phyloP scores from a whole-genome alignment of 2,797 vertebrate genomes.

The Acanthurus lineatus region DNA sequence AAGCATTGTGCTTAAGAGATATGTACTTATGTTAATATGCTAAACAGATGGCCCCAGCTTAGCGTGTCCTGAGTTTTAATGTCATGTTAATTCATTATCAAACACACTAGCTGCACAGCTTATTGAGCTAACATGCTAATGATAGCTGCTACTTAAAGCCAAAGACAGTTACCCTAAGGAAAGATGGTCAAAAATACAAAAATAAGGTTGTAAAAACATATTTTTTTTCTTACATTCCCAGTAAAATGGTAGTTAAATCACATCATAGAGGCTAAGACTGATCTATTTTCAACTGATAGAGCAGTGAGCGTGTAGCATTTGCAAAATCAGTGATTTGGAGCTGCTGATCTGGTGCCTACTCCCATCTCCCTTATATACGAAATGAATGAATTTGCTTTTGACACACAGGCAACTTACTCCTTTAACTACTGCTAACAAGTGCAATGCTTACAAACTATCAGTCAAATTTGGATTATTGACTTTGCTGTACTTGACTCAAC shows the following conservation, averaged over 20 bases:
- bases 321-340: not conserved
- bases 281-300: not conserved
- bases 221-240: not conserved
- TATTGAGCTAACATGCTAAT: too few species aligned
- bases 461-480: slow-evolving; percentile 1
- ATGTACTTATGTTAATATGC: too few species aligned
- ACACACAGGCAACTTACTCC: not conserved
- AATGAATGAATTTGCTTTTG: not conserved
- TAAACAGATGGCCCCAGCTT: too few species aligned
- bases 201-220: not conserved
- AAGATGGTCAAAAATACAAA: not conserved
- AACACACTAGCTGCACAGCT: too few species aligned
- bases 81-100: too few species aligned
- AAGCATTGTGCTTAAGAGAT: too few species aligned
- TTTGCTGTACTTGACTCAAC: not conserved
- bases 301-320: not conserved
- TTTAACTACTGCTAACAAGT: not conserved
- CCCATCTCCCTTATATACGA: not conserved
- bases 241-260: not conserved
- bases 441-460: not conserved
- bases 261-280: not conserved
- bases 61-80: too few species aligned
- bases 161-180: not conserved
- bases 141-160: too few species aligned
- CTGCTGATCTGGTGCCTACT: not conserved